Base-by-base conservation (phyloP, 2,113 vertebrate genomes). In the Pteropus alecto region DNA sequence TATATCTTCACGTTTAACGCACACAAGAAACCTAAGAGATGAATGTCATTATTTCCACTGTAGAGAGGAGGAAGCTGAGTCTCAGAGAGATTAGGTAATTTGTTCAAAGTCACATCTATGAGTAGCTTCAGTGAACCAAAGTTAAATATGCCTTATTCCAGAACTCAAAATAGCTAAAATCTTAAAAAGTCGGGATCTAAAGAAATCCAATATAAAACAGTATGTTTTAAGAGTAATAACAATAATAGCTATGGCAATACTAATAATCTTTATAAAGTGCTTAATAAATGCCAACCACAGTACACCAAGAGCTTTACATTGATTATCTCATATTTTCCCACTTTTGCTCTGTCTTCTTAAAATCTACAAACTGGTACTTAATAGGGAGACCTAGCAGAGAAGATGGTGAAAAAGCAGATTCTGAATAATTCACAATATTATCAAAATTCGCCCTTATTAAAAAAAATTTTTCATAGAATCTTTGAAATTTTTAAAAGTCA, bases 401-500 rank as follows among this genome's bases (percentile, higher is more conserved):
- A 79, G 22, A 65, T 26, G 21, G 9, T 63, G 8, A 91, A 91
- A 95, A 84, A 51, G 30, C 35, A 95, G 58, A 96, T 92, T 79
- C 65, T 83, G 35, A 95, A 68, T 87, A 87, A 93, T 67, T 63
- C 38, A 87, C 8, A 78, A 73, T 73, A 73, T 84, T 82, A 87
- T 76, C 61, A 73, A 91, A 74, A 30, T 90, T 68, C 24, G 58
- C 6, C 30, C 28, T 70, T 71, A 93, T 82, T 90, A 60, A 71
- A 89, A 86, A 81, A 6, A 76, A 24, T 35, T 93, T 87, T 87
- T 90, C 93, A 77, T 28, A 63, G 16, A 78, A 19, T 79, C 19
- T 67, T 51, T 85, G 15, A 93, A 97, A 71, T 93, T 95, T 90
- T 83, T 26, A 51, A 68, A 85, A 95, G 51, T 95, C 79, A 18